Evolutionary conservation across 2,797 vertebrate species (phyloP).

Genomic region (Ctenopoma kingsleyae): DNA sequence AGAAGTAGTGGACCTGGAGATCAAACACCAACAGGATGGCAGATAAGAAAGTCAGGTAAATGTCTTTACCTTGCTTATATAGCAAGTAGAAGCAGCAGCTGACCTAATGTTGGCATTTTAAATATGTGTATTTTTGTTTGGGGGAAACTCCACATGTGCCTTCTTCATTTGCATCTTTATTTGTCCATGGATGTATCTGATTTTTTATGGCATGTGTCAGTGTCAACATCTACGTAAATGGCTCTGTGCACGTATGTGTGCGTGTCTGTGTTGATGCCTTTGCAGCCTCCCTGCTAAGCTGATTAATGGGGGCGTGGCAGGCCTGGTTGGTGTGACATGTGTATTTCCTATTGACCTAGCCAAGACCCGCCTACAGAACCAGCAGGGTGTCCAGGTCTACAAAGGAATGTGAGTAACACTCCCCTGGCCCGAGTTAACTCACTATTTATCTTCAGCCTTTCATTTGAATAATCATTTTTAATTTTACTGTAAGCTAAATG

Average conservation of each 20-base stretch:
- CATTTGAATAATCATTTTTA: neutral
- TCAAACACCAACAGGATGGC: conserved; percentile 78
- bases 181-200: conserved; percentile 28
- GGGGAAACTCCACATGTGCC: neutral
- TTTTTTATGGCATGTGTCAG: conserved; percentile 16
- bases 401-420: conserved; percentile 89
- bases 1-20: conserved; percentile 50
- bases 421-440: conserved; percentile 13
- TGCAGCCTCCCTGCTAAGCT: conserved; percentile 90
- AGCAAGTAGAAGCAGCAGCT: conserved; percentile 3
- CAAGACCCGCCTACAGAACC: conserved; percentile 94
- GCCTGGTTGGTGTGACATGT: conserved; percentile 92
- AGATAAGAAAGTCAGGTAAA: conserved; percentile 84
- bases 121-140: neutral
- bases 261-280: conserved; percentile 72
- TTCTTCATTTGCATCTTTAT: neutral
- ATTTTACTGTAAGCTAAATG: no score
- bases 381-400: conserved; percentile 89
- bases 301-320: conserved; percentile 93
- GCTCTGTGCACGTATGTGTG: conserved; percentile 55
- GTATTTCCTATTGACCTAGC: conserved; percentile 94
- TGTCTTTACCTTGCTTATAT: conserved; percentile 12
- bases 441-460: neutral
- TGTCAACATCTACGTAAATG: conserved; percentile 37
- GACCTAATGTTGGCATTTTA: conserved; percentile 9